phyloP scores from a whole-genome alignment of 2,797 vertebrate species.

The Betta splendens region DNA sequence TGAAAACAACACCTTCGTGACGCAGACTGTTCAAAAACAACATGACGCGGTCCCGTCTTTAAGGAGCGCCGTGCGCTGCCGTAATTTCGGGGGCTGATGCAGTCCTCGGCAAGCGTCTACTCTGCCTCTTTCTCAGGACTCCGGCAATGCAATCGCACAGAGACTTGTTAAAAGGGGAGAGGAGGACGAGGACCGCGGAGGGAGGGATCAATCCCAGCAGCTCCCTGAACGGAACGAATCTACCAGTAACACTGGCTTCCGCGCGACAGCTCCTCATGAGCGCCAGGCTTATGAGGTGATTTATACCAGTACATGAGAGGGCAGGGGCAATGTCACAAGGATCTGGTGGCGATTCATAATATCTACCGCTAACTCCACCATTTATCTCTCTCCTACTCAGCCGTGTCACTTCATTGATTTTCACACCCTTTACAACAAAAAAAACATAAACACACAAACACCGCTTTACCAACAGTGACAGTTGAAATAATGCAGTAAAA shows the following conservation, averaged over 20 bases:
- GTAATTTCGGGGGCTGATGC: slow-evolving; percentile 54
- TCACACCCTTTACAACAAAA: neutral
- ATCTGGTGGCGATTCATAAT: slow-evolving; percentile 27
- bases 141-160: slow-evolving; percentile 46
- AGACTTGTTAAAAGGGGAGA: slow-evolving; percentile 45
- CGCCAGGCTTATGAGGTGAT: slow-evolving; percentile 28
- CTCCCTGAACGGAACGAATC: slow-evolving; percentile 45
- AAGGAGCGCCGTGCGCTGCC: slow-evolving; percentile 14
- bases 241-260: slow-evolving; percentile 46
- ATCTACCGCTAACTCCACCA: slow-evolving; percentile 18
- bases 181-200: too few species aligned
- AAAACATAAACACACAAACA: neutral
- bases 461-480: neutral
- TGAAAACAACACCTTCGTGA: slow-evolving; percentile 39
- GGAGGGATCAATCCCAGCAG: slow-evolving; percentile 28
- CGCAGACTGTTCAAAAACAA: slow-evolving; percentile 15
- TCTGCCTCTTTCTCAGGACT: slow-evolving; percentile 56
- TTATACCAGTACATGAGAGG: slow-evolving; percentile 34
- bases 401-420: slow-evolving; percentile 11
- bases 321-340: slow-evolving; percentile 21
- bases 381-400: slow-evolving; percentile 8
- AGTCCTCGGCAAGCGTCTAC: slow-evolving; percentile 32
- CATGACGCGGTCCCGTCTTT: slow-evolving; percentile 41
- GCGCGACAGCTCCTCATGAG: slow-evolving; percentile 41
- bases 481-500: neutral